Conservation (phyloP, 1,140 invertebrate genomes). For the Gonioctena quinquepunctata region DNA sequence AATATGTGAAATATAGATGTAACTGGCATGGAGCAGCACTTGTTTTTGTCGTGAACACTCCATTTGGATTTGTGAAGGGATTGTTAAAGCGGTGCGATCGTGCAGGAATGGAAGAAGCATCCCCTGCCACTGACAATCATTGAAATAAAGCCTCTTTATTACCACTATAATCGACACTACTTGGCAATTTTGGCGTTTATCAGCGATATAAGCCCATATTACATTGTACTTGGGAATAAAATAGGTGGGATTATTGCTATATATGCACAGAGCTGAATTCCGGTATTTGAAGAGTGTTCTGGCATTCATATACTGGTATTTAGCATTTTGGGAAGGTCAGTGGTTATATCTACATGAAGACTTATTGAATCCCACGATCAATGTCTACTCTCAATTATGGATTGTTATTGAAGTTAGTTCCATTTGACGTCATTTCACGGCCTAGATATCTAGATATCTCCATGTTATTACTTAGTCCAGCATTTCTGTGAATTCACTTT, state of each 20-base stretch:
- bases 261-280: neutral
- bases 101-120: constrained; percentile 32
- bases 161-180: constrained; percentile 33
- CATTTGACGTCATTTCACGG: no score
- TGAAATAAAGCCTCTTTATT: constrained; percentile 40
- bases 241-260: neutral
- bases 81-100: constrained; percentile 27
- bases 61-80: constrained; percentile 37
- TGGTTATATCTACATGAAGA: no score
- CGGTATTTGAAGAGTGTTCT: neutral
- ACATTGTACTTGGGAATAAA: constrained; percentile 4
- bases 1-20: neutral
- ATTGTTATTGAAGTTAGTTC: no score
- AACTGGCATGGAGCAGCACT: constrained; percentile 7
- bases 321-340: no score
- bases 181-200: constrained; percentile 18
- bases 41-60: constrained; percentile 39
- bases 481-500: no score
- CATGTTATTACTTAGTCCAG: no score
- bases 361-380: no score
- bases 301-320: no score
- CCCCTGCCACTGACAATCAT: constrained; percentile 37
- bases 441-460: no score
- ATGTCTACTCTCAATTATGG: no score
- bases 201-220: constrained; percentile 21